Conservation (phyloP, 2,797 vertebrate genomes). For the Arnoldichthys spilopterus region DNA sequence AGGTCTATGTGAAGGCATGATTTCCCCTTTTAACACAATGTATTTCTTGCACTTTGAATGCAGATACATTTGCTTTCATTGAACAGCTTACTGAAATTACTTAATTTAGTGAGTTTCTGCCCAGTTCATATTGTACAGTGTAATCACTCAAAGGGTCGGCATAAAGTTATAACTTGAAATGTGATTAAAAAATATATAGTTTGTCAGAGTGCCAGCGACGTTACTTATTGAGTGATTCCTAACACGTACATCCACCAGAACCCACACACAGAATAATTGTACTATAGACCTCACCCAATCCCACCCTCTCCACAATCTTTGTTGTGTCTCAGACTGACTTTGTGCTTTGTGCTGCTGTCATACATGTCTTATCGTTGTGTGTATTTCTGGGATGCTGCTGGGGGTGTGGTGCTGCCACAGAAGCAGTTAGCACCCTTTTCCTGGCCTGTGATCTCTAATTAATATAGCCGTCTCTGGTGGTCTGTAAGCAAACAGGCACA, state of each 20-base stretch:
- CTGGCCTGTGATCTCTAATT: constrained; percentile 41
- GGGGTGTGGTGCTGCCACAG: not conserved
- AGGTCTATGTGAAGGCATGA: not conserved
- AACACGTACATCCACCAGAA: not conserved
- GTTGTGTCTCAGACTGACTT: constrained; percentile 8
- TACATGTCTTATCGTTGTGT: not conserved
- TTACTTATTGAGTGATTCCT: not conserved
- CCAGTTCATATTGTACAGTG: not conserved
- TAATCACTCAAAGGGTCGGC: not conserved
- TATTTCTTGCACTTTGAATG: not conserved
- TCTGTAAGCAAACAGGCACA: constrained; percentile 1
- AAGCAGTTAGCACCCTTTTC: constrained; percentile 27
- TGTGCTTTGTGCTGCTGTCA: constrained; percentile 12
- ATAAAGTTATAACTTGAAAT: not conserved
- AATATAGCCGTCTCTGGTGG: constrained; percentile 18
- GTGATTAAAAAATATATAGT: not conserved
- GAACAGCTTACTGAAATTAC: not conserved
- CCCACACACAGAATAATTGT: not conserved
- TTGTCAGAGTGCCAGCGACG: constrained; percentile 6
- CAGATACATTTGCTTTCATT: not conserved
- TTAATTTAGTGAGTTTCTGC: not conserved
- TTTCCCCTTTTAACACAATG: not conserved
- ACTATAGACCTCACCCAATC: not conserved
- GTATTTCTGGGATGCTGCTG: constrained; percentile 61
- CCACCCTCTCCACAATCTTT: not conserved